Evolutionary conservation across 2,113 vertebrate genomes (phyloP), one percentile per base, ranked within the genome.

Genomic region (Pelusios castaneus): DNA sequence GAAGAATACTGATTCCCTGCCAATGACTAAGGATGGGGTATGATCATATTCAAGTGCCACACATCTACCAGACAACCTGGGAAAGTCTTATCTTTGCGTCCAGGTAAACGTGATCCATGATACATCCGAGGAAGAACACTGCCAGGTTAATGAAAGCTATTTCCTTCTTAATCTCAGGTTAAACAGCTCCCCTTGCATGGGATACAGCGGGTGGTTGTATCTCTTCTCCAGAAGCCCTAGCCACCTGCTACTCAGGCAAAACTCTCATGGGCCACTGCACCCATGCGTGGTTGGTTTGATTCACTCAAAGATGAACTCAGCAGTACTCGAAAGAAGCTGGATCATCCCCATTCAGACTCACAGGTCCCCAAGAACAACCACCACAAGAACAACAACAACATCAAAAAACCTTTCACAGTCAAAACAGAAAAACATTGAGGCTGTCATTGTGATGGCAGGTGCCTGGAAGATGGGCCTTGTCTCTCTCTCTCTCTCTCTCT

Each of bases 1-100:
- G 0, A 58, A 31, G 63, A 19, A 78, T 51, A 25, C 43, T 5
- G 79, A 1, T 52, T 22, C 0, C 45, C 6, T 0, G 0, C 14
- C 56, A 8, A 47, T 11, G 47, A n/a, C 80, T 70, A 38, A 5
- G 55, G 90, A 49, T 3, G 12, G 34, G 56, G 70, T 55, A n/a
- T 70, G 58, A 67, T 83, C 55, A 63, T 7, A 55, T 3, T 47
- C 58, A 54, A 89, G 56, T 2, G 49, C 56, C 78, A 84, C 87
- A 56, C 83, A 31, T 58, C 58, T 55, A 80, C 24, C 63, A 87
- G n/a, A 0, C 41, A 43, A 45, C 54, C 1, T 58, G 2, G 34
- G 75, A 16, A 79, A 80, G 56, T 4, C 73, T 52, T 60, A 58
- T 10, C 76, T 80, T 17, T 78, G 82, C 5, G 24, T 13, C 76